These are phyloP conservation scores for Linnaemya vulpina DNA, from an alignment of 2,888 invertebrate genomes.

Conservation along the genomic window DNA sequence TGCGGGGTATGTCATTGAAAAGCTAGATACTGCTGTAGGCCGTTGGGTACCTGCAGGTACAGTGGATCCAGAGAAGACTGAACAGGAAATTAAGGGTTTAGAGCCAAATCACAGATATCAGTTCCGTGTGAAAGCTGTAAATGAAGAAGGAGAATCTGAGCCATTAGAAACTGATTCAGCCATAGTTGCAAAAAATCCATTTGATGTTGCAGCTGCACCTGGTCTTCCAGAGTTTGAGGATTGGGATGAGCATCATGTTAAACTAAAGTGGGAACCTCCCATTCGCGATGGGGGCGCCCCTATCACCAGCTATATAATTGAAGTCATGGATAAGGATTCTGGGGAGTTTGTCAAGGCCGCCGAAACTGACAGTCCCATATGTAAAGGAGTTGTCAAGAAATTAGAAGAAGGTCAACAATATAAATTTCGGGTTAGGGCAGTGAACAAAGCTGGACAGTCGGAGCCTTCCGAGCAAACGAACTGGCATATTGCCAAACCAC, in stretches of 20 bases:
- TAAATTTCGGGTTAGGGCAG: slow-evolving; percentile 96
- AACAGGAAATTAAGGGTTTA: slow-evolving; percentile 91
- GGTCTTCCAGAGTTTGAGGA: slow-evolving; percentile 95
- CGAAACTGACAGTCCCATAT: slow-evolving; percentile 92
- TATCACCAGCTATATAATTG: slow-evolving; percentile 95
- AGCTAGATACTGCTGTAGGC: slow-evolving; percentile 94
- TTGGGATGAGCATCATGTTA: slow-evolving; percentile 95
- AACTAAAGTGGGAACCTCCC: slow-evolving; percentile 95
- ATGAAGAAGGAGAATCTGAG: slow-evolving; percentile 98
- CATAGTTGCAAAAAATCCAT: slow-evolving; percentile 98
- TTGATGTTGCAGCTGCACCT: slow-evolving; percentile 93
- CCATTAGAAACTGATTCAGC: slow-evolving; percentile 95
- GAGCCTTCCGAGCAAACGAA: slow-evolving; percentile 96
- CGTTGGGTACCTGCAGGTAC: slow-evolving; percentile 94
- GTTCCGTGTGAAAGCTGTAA: slow-evolving; percentile 98
- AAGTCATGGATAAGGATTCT: slow-evolving; percentile 94
- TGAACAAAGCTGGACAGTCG: slow-evolving; percentile 97
- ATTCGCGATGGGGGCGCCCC: slow-evolving; percentile 96
- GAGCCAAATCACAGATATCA: slow-evolving; percentile 98
- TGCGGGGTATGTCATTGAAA: slow-evolving; percentile 95
- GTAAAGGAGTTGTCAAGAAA: slow-evolving; percentile 93
- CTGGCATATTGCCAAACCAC: slow-evolving; percentile 94
- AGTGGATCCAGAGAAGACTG: slow-evolving; percentile 91
- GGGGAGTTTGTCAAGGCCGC: slow-evolving; percentile 93
- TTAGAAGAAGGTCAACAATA: slow-evolving; percentile 97